Base-by-base conservation (phyloP, 2,888 invertebrate genomes). In the Agrypnus murinus region DNA sequence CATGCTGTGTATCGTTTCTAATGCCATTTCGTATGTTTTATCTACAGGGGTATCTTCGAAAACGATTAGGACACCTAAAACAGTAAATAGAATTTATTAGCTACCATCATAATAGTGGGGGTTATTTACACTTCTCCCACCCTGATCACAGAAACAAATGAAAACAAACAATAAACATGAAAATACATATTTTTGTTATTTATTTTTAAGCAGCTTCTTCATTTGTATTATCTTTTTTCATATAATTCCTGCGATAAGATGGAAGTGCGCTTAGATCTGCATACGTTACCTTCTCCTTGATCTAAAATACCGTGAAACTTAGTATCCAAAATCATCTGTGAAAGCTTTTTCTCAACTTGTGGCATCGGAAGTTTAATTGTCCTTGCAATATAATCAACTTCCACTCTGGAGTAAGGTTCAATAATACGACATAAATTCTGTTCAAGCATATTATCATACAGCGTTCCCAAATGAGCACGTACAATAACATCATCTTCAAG, bases 281-380 rank as follows among this genome's bases (percentile, higher is more conserved):
- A n/a, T n/a, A n/a, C n/a, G n/a, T 78, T 77, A 86, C 86, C 99
- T 86, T 96, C 96, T 71, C 98, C 99, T 87, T 99, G 99, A 87
- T 99, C 99, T 77, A 99, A 89, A 78, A 99, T 99, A 17, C 99
- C 98, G 87, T 93, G 92, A 78, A 99, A 93, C 87, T 99, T 99
- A 83, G 97, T 96, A 86, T 99, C 99, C 85, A 99, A 88, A 84
- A 99, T 99, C 99, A 99, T 99, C 87, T 99, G 99, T 58, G 99
- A 99, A 69, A 99, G 88, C 87, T 99, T 99, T 87, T 98, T 97
- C 87, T 99, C 99, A 62, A 99, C 99, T 87, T 94, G 91, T 53
- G 93, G 88, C 90, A 95, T 92, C 9, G 96, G 93, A 72, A 98
- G 88, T 80, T 95, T 94, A 87, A 98, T 98, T 79, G 93, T 92